These are phyloP conservation scores for Rattus norvegicus DNA, from an alignment of 2,113 vertebrate species.

Conservation along the genomic window DNA sequence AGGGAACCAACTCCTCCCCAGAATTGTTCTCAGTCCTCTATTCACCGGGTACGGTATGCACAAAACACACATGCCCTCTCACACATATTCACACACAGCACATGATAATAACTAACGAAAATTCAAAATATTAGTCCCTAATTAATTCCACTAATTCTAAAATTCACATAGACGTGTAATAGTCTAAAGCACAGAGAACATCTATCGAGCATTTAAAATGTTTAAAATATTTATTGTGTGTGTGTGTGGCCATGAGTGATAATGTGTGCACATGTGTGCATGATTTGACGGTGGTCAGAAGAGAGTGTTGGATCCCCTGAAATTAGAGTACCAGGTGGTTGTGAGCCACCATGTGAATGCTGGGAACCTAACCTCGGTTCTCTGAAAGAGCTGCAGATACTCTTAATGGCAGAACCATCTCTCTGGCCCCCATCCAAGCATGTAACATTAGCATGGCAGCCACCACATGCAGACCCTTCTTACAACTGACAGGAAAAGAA, in stretches of 20 bases:
- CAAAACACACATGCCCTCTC: too few relatives aligned
- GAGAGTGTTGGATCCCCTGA: neutral
- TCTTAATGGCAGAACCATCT: neutral
- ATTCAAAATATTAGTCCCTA: neutral
- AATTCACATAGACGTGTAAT: neutral
- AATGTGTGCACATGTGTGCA: neutral
- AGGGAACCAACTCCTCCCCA: neutral
- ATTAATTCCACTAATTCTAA: conserved; percentile 11
- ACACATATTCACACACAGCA: neutral
- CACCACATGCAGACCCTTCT: neutral
- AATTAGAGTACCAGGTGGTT: neutral
- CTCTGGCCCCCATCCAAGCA: neutral
- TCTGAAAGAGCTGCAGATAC: neutral
- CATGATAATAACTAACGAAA: neutral
- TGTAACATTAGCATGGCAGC: neutral
- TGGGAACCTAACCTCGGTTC: neutral
- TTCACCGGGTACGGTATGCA: too few relatives aligned
- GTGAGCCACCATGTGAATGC: neutral
- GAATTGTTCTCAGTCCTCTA: neutral
- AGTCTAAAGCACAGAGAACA: neutral
- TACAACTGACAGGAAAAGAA: neutral
- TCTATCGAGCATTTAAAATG: neutral
- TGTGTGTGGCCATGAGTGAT: neutral
- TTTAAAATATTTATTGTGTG: neutral
- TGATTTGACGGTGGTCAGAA: neutral